Conservation (phyloP, 2,113 vertebrate genomes). For the Strix uralensis region DNA sequence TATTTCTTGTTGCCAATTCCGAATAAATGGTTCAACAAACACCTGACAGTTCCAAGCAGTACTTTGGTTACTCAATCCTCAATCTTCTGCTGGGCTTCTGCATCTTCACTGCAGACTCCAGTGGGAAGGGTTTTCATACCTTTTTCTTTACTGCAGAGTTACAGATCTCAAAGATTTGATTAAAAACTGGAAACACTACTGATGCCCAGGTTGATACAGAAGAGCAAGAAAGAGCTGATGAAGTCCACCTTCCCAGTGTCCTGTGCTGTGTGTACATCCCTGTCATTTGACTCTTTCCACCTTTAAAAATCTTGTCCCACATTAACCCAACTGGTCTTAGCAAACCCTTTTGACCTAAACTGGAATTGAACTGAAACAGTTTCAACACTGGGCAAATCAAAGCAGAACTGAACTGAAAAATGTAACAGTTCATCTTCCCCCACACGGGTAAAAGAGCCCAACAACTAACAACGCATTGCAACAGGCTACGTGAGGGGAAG, state of each 20-base stretch:
- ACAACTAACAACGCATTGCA: accelerated
- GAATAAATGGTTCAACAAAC: neutral
- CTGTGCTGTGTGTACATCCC: accelerated
- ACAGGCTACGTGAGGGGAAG: accelerated
- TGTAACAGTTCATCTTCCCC: accelerated
- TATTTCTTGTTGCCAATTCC: neutral
- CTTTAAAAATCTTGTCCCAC: neutral
- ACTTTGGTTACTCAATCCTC: accelerated
- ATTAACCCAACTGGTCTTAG: neutral
- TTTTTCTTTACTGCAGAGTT: neutral
- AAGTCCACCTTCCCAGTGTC: neutral
- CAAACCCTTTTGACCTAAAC: neutral
- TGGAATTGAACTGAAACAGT: neutral
- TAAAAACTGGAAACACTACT: neutral
- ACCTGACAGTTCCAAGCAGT: neutral
- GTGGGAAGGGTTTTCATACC: accelerated
- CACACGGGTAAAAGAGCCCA: accelerated
- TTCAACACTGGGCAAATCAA: neutral
- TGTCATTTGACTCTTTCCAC: too few relatives aligned
- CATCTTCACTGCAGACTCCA: neutral
- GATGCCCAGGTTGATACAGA: accelerated
- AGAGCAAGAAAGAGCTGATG: neutral
- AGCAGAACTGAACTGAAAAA: neutral
- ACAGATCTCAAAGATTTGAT: neutral
- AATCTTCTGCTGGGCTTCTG: neutral